Base-by-base conservation (phyloP, 1,140 invertebrate genomes). In the Aphelenchoides besseyi region DNA sequence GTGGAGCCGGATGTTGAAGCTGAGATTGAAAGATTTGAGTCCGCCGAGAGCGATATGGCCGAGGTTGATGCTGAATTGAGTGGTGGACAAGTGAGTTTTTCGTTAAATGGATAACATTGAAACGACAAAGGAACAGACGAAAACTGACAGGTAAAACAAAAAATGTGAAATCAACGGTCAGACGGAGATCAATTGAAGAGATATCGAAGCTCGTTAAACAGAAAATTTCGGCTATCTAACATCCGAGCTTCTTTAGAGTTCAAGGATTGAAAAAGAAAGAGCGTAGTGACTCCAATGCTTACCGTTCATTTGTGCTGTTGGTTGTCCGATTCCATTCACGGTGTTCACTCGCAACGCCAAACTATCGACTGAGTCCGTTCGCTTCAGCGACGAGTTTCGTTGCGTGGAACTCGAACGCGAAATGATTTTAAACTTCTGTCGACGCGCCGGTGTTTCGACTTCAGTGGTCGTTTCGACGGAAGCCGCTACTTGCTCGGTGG, bases 351-450 rank as follows among this genome's bases (percentile, higher is more conserved):
- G 12, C 41, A 59, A 59, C 5, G 5, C 32, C 55, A 59, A 59
- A 18, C 55, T 59, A 23, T 33, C 55, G 23, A 23, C 55, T 23
- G 55, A 59, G 18, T 59, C 55, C 5, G 55, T 8, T 5, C 55
- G 55, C 32, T 59, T 59, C 55, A 59, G 5, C 55, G 55, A 48
- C 12, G 41, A 48, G 23, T 59, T 59, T 9, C 9, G 62, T 2
- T 66, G 16, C 33, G 30, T 12, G 12, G 63, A 66, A n/a, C 16
- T 36, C 16, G 63, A 66, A n/a, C 63, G 63, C 2, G 28, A 41
- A 1, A 66, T 66, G n/a, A 66, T 66, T 53, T 66, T 66, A 3
- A 66, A 66, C 63, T 66, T 66, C 30, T 66, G 63, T 12, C 63
- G 63, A 33, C 63, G 63, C 12, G 36, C 18, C 23, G 63, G 63